A percentile compares a stretch with the other conserved stretches of the same genome.
Conservation (phyloP, 2,113 vertebrate genomes). For the Paralichthys olivaceus region DNA sequence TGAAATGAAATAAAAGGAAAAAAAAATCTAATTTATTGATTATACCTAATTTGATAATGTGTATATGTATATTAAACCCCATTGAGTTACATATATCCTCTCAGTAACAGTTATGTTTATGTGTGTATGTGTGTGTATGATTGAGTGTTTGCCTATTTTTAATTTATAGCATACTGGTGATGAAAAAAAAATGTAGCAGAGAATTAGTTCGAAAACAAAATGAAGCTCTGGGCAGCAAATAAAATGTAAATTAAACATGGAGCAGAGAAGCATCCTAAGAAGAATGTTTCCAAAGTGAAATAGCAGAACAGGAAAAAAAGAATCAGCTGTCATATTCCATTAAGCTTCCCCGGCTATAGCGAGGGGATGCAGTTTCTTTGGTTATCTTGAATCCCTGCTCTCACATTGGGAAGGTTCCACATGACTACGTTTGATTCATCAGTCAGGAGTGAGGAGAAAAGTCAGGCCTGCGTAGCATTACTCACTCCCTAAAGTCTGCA, state of each 20-base stretch:
- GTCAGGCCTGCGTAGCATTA: conserved; percentile 5
- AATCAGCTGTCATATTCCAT: conserved; percentile 32
- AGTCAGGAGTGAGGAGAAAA: conserved; percentile 45
- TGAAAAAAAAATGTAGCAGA: conserved; percentile 9
- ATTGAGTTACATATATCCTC: neutral
- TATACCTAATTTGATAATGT: conserved; percentile 42
- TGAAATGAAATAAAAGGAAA: neutral
- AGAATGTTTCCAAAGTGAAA: conserved; percentile 44
- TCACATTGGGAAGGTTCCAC: conserved; percentile 39
- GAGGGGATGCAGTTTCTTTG: conserved; percentile 35
- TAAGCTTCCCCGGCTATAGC: conserved; percentile 24
- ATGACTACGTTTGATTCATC: conserved; percentile 62
- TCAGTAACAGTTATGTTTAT: conserved; percentile 3
- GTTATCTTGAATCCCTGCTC: conserved; percentile 54
- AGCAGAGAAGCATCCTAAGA: conserved; percentile 12
- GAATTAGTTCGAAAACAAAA: conserved; percentile 10
- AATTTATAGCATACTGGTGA: conserved; percentile 1
- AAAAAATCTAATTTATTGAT: conserved; percentile 25
- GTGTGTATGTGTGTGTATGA: neutral
- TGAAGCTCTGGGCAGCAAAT: conserved; percentile 16
- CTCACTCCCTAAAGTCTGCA: conserved; percentile 22
- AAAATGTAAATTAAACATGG: conserved; percentile 33
- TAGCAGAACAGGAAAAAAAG: conserved; percentile 4
- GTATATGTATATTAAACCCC: conserved; percentile 14
- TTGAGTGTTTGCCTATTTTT: conserved; percentile 16